Conservation (phyloP, 2,113 vertebrate genomes). For the Leucoraja erinaceus region DNA sequence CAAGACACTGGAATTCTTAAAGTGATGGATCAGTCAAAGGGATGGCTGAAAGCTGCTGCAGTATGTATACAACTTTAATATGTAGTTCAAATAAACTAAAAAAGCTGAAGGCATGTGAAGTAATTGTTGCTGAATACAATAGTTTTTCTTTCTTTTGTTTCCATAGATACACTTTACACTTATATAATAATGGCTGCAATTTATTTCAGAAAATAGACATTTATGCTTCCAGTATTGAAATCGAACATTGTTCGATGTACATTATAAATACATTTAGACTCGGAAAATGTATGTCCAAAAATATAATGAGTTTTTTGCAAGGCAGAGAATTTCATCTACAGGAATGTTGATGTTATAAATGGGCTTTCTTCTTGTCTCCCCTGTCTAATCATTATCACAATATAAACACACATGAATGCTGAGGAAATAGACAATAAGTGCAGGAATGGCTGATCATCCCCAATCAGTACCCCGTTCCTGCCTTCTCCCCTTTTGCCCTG, state of each 20-base stretch:
- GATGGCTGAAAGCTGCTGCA: slow-evolving; percentile 64
- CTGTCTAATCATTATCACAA: too few relatives aligned
- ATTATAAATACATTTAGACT: too few relatives aligned
- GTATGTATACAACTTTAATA: slow-evolving; percentile 52
- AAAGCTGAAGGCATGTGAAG: background rate
- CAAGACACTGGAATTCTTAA: slow-evolving; percentile 54
- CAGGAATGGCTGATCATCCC: too few relatives aligned
- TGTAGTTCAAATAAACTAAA: background rate
- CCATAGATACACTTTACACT: background rate
- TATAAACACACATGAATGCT: too few relatives aligned
- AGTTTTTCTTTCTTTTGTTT: background rate
- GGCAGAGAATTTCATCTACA: too few relatives aligned
- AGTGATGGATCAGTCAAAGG: slow-evolving; percentile 49
- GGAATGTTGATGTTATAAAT: too few relatives aligned
- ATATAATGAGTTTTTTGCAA: too few relatives aligned
- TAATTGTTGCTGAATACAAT: background rate
- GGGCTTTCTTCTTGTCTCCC: too few relatives aligned
- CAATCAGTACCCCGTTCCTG: too few relatives aligned
- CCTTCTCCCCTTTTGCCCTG: too few relatives aligned
- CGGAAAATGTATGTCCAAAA: too few relatives aligned
- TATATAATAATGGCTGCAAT: background rate
- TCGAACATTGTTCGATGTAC: background rate
- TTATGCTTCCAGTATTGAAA: background rate
- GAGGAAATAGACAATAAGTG: too few relatives aligned
- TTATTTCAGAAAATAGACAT: background rate